Conservation (phyloP, 2,113 vertebrate genomes). For the Rhagologus leucostigma region DNA sequence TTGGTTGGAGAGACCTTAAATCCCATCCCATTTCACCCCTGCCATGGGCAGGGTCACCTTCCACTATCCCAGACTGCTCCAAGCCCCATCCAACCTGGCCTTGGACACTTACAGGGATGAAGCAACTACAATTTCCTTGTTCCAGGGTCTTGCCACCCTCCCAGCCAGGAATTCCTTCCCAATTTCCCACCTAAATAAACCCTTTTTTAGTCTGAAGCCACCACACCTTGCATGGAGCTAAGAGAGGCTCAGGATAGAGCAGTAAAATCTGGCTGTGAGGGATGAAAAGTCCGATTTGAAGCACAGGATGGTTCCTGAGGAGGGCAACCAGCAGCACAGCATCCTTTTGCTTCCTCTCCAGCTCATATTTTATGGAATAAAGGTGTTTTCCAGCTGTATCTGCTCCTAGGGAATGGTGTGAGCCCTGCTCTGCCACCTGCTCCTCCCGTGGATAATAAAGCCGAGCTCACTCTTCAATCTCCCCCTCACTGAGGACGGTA, state of each 20-base stretch:
- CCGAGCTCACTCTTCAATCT: rapidly evolving
- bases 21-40: neutral
- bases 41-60: neutral
- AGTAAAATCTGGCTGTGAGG: neutral
- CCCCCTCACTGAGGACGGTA: neutral
- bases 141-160: neutral
- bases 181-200: neutral
- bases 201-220: neutral
- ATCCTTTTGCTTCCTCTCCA: neutral
- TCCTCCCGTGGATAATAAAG: neutral
- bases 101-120: neutral
- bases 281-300: neutral
- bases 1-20: neutral
- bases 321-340: neutral
- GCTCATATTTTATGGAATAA: neutral
- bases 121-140: neutral
- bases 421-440: neutral
- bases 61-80: neutral
- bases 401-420: rapidly evolving
- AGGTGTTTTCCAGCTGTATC: neutral
- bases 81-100: neutral
- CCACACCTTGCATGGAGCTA: neutral
- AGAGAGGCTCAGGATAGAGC: neutral
- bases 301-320: neutral
- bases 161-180: neutral